Evolutionary conservation across 1,140 invertebrate species (phyloP), one percentile per base, ranked within the genome.

Genomic region (Hyles euphorbiae): DNA sequence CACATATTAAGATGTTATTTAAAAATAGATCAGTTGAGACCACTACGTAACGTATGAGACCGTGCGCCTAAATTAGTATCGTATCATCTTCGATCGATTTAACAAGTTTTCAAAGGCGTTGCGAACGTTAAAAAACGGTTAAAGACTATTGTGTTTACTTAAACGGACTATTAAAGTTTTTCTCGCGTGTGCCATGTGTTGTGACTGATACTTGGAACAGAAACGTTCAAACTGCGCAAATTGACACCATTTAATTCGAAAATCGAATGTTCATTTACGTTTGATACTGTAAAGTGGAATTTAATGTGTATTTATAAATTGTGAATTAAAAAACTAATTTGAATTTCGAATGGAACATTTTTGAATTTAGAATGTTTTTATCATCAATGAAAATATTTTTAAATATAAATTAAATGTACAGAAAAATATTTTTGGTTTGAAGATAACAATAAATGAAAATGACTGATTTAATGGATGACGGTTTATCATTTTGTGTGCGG

Each of bases 1-100:
- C 56, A 57, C 56, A 63, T 54, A 53, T 63, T 47, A 45, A 58
- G 49, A 32, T 55, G 43, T 58, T 46, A 55, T 55, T 53, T 63
- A 58, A 56, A 58, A 58, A 58, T 63, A 63, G 56, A 44, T 12
- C 34, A 43, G 7, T 50, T 32, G 12, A 40, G 56, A 55, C 43
- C 61, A 32, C 43, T 50, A 45, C 46, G 12, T 32, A 55, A 53
- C 40, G 52, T n/a, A 34, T 22, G 52, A 40, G 52, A 60, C 47
- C 48, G 48, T 56, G 12, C 53, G 40, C 49, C 9, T 32, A 33
- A 49, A 54, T 60, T 57, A 64, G 62, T 64, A 12, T 43, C 22
- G 53, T 53, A 59, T n/a, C 49, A 53, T 64, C 61, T 53, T 47
- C 48, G 57, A 61, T 47, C 43, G 45, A 40, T 53, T 56, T 53